phyloP scores from a whole-genome alignment of 2,113 vertebrate genomes.

The Ginglymostoma cirratum region DNA sequence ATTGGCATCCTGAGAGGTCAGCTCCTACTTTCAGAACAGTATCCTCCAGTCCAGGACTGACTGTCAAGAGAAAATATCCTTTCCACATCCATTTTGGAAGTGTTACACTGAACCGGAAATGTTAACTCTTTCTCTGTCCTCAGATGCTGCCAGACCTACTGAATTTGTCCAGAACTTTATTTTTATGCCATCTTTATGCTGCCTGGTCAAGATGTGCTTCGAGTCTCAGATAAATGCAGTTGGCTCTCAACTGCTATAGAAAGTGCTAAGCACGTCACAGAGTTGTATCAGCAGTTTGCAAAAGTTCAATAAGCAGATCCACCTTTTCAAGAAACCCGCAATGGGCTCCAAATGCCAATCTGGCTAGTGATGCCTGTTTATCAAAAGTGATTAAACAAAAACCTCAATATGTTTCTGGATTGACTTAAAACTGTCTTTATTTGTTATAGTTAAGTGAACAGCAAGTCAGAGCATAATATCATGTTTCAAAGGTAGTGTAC shows the following conservation, averaged over 20 bases:
- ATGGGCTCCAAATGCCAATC: background rate
- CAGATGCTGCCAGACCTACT: too few species aligned
- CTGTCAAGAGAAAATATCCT: too few species aligned
- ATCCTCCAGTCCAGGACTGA: too few species aligned
- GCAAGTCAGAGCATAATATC: background rate
- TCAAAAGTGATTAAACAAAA: too few species aligned
- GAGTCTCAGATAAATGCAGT: background rate
- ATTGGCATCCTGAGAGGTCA: too few species aligned
- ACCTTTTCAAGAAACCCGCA: background rate
- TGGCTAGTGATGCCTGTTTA: background rate
- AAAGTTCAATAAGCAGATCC: background rate
- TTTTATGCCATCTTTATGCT: too few species aligned
- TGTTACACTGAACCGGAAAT: too few species aligned
- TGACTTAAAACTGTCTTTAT: background rate
- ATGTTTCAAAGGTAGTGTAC: background rate
- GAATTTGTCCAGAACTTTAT: too few species aligned
- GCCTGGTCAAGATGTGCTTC: background rate
- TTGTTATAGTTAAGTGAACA: background rate
- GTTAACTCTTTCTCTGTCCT: too few species aligned
- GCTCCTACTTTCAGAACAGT: too few species aligned
- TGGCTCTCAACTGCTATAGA: background rate
- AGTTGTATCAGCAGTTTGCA: background rate
- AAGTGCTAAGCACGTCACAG: background rate
- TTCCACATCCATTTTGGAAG: too few species aligned
- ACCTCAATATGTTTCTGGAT: background rate